These are phyloP conservation scores for Caloenas nicobarica DNA, from an alignment of 2,113 vertebrate species.

Conservation along the genomic window DNA sequence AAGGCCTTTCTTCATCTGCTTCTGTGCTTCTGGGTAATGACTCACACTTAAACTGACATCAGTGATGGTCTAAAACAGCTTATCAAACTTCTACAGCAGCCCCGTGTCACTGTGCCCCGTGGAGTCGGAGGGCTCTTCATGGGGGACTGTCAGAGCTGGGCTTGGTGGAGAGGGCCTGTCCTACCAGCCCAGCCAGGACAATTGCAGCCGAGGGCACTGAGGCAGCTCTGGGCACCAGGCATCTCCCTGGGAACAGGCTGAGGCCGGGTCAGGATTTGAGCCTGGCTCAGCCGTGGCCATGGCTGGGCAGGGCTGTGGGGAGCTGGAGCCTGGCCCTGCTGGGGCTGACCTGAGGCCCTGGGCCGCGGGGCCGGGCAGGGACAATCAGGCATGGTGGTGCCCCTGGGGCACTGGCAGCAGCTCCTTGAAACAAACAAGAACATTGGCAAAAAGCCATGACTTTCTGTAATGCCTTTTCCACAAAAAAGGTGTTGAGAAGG, in stretches of 20 bases:
- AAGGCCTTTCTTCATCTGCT: not conserved
- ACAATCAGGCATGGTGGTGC: no score
- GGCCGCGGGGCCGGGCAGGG: not conserved
- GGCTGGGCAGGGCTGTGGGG: not conserved
- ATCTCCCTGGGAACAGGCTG: no score
- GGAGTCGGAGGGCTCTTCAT: not conserved
- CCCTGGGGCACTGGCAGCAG: not conserved
- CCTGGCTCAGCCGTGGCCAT: not conserved
- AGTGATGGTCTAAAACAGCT: not conserved
- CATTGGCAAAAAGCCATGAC: not conserved
- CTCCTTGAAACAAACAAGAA: not conserved
- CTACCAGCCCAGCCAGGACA: not conserved
- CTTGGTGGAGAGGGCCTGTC: not conserved
- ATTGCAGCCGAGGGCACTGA: fast-evolving
- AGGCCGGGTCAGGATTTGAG: not conserved
- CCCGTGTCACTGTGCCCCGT: not conserved
- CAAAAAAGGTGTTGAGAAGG: not conserved
- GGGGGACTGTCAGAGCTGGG: not conserved
- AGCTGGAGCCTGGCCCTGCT: not conserved
- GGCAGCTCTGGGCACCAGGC: fast-evolving
- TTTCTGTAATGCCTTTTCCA: not conserved
- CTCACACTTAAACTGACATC: not conserved
- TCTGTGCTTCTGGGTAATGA: not conserved
- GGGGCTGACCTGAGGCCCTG: no score
- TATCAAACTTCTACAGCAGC: not conserved